Evolutionary conservation across 2,888 invertebrate genomes (phyloP).

Genomic region (Tethea ocularis): DNA sequence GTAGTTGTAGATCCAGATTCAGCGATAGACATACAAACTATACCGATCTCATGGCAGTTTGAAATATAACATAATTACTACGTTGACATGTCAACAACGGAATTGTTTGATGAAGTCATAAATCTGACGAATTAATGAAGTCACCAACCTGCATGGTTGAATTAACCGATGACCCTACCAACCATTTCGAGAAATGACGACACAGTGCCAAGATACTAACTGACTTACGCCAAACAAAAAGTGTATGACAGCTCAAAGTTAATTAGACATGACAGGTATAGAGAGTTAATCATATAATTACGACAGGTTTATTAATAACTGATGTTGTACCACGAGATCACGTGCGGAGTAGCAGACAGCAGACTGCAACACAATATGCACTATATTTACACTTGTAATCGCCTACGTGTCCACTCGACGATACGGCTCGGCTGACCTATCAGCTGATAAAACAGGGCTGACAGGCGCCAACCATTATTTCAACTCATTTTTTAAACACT

Average conservation of each 20-base stretch:
- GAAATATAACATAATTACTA: too few species aligned
- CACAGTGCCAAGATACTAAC: neutral
- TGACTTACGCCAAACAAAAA: slow-evolving; percentile 1
- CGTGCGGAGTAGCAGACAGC: slow-evolving; percentile 27
- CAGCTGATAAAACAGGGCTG: slow-evolving; percentile 31
- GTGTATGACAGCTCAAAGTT: neutral
- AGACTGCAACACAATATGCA: slow-evolving; percentile 15
- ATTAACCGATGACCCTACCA: neutral
- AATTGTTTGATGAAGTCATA: neutral
- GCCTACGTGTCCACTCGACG: slow-evolving; percentile 13
- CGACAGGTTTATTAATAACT: slow-evolving; percentile 45
- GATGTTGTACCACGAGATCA: slow-evolving; percentile 35
- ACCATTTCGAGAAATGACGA: neutral
- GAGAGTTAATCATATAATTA: slow-evolving; percentile 11
- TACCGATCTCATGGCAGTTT: too few species aligned
- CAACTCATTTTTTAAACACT: neutral
- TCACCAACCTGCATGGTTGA: neutral
- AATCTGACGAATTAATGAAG: neutral
- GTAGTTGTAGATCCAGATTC: too few species aligned
- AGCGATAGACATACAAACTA: too few species aligned
- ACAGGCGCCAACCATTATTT: neutral
- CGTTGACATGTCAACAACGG: neutral
- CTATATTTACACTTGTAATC: slow-evolving; percentile 33
- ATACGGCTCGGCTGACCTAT: slow-evolving; percentile 33
- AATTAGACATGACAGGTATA: slow-evolving; percentile 8